Evolutionary conservation across 2,888 invertebrate species (phyloP).

Genomic region (Andrena bicolor): DNA sequence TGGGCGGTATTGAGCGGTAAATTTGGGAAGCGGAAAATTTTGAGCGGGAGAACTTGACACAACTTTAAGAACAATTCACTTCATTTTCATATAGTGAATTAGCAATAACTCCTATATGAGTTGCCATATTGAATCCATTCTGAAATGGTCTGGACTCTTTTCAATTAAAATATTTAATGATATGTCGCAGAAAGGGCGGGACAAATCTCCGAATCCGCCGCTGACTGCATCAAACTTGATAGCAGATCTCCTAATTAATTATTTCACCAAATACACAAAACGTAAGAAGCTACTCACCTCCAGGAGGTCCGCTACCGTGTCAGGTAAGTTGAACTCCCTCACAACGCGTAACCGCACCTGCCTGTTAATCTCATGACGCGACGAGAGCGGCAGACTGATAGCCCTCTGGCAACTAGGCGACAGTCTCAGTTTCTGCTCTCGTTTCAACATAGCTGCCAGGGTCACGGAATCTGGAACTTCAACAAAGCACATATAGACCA

Average conservation of each 20-base stretch:
- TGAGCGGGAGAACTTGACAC: too few relatives aligned
- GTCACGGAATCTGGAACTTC: slow-evolving; percentile 91
- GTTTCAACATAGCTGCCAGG: slow-evolving; percentile 92
- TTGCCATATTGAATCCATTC: too few relatives aligned
- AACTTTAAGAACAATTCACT: too few relatives aligned
- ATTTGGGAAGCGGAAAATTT: too few relatives aligned
- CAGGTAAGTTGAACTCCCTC: slow-evolving; percentile 97
- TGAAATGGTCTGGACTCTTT: too few relatives aligned
- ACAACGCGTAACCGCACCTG: slow-evolving; percentile 94
- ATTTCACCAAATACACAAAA: neutral
- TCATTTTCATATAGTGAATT: too few relatives aligned
- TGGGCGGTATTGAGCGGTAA: too few relatives aligned
- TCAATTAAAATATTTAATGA: too few relatives aligned
- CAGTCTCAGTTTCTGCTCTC: slow-evolving; percentile 93
- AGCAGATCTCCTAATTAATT: neutral
- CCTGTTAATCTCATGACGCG: slow-evolving; percentile 91
- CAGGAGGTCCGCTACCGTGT: slow-evolving; percentile 92
- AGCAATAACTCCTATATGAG: too few relatives aligned
- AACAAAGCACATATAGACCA: slow-evolving; percentile 13
- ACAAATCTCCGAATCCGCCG: too few relatives aligned
- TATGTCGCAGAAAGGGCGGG: too few relatives aligned
- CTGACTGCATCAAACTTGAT: too few relatives aligned
- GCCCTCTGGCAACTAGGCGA: slow-evolving; percentile 93
- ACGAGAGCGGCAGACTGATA: slow-evolving; percentile 90
- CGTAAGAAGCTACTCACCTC: slow-evolving; percentile 84